Percentiles rank a stretch among this genome's conserved stretches.
Conservation (phyloP, 23 tunicate genomes). For the Styela plicata region DNA sequence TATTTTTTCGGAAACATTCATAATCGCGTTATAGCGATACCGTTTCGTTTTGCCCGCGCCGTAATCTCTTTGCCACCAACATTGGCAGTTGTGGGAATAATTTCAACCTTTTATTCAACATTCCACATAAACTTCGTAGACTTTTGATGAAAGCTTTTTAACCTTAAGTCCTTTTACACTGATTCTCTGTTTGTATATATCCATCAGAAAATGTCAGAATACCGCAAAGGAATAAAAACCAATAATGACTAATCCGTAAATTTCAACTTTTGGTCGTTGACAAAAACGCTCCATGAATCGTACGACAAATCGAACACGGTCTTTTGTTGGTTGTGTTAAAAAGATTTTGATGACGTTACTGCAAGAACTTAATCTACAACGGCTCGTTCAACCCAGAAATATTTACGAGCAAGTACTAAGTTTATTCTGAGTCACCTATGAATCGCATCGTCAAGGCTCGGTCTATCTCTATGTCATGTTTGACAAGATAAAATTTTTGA, state of each 20-base stretch:
- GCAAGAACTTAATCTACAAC: too few species aligned
- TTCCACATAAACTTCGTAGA: neutral
- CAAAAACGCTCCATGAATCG: neutral
- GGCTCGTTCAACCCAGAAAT: too few species aligned
- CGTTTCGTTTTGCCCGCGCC: constrained; percentile 4
- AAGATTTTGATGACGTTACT: neutral
- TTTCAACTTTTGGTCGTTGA: neutral
- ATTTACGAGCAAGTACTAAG: too few species aligned
- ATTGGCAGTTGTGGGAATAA: neutral
- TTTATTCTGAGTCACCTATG: too few species aligned
- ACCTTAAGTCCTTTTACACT: too few species aligned
- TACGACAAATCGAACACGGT: too few species aligned
- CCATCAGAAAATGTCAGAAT: neutral
- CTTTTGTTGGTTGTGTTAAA: neutral
- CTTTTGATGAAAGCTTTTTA: neutral
- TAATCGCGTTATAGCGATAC: constrained; percentile 29
- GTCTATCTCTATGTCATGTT: too few species aligned
- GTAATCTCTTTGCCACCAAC: constrained; percentile 24
- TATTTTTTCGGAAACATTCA: constrained; percentile 23
- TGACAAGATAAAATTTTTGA: too few species aligned
- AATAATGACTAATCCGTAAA: neutral
- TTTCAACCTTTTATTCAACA: neutral
- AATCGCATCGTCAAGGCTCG: too few species aligned
- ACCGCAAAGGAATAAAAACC: neutral
- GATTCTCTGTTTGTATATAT: neutral